A percentile compares a stretch with the other conserved stretches of the same genome.
These are phyloP conservation scores for Notiomystis cincta DNA, from an alignment of 2,113 vertebrate species.

Conservation along the genomic window DNA sequence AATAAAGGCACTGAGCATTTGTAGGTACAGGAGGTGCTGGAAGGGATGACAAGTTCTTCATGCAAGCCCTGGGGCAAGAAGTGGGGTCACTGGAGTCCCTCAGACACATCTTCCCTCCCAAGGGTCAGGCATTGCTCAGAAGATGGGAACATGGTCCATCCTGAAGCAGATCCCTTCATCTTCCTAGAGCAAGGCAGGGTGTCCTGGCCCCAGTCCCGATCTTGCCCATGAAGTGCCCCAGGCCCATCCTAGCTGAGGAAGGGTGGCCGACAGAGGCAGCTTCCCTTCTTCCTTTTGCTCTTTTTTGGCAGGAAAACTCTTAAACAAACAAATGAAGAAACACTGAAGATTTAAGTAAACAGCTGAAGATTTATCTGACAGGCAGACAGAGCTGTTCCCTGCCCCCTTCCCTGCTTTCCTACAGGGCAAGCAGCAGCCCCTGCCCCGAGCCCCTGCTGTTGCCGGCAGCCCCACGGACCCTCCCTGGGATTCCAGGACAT, in stretches of 20 bases:
- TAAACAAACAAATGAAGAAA: slow-evolving; percentile 69
- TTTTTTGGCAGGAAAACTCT: slow-evolving; percentile 65
- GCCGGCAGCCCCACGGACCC: not conserved
- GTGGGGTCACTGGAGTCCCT: not conserved
- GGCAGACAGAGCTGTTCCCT: slow-evolving; percentile 3
- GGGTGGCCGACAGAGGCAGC: not conserved
- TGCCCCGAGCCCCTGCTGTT: not conserved
- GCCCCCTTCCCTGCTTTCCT: not conserved
- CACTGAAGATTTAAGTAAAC: slow-evolving; percentile 62
- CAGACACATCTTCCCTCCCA: not conserved
- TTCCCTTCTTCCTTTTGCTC: slow-evolving; percentile 40
- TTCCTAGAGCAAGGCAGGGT: fast-evolving
- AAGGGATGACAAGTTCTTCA: not conserved
- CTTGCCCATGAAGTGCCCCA: not conserved
- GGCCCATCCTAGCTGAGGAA: not conserved
- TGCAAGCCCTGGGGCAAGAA: not conserved
- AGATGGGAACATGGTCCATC: not conserved
- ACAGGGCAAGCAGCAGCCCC: not conserved
- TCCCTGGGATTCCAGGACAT: not conserved
- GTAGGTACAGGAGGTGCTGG: not conserved
- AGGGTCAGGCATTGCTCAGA: not conserved
- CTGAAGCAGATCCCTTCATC: not conserved
- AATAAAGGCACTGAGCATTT: not conserved
- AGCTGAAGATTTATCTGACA: slow-evolving; percentile 42
- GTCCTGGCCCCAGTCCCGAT: not conserved